These are phyloP conservation scores for Hippocampus abdominalis DNA, from an alignment of 2,113 vertebrate genomes.

Conservation along the genomic window DNA sequence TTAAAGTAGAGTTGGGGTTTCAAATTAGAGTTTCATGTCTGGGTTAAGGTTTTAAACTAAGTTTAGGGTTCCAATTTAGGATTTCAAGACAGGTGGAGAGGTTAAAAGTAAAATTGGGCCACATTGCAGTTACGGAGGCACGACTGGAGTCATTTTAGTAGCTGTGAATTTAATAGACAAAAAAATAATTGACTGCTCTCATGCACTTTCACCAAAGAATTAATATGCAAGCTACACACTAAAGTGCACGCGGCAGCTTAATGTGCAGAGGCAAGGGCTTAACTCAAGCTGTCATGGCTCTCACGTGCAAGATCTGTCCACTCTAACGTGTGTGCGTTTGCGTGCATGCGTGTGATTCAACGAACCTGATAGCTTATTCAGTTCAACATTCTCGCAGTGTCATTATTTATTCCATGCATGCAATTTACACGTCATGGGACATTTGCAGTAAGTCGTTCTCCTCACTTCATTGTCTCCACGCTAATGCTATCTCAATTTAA, in stretches of 20 bases:
- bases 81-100: no score
- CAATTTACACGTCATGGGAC: not conserved
- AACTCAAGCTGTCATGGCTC: slow-evolving; percentile 10
- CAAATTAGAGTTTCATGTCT: no score
- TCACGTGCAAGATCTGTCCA: slow-evolving; percentile 8
- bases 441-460: not conserved
- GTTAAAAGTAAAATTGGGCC: no score
- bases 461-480: not conserved
- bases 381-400: not conserved
- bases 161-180: slow-evolving; percentile 9
- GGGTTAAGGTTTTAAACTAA: not conserved
- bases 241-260: slow-evolving; percentile 8
- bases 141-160: not conserved
- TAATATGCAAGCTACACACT: slow-evolving; percentile 5
- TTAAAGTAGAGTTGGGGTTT: no score
- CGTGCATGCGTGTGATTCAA: not conserved
- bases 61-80: no score
- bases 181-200: slow-evolving; percentile 3
- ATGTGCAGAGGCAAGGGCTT: not conserved
- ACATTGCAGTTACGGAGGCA: no score
- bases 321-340: not conserved
- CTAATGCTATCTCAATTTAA: slow-evolving; percentile 28
- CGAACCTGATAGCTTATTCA: not conserved
- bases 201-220: not conserved
- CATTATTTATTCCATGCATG: not conserved